These are phyloP conservation scores for Latrodectus geometricus DNA, from an alignment of 1,140 invertebrate species.

Conservation along the genomic window DNA sequence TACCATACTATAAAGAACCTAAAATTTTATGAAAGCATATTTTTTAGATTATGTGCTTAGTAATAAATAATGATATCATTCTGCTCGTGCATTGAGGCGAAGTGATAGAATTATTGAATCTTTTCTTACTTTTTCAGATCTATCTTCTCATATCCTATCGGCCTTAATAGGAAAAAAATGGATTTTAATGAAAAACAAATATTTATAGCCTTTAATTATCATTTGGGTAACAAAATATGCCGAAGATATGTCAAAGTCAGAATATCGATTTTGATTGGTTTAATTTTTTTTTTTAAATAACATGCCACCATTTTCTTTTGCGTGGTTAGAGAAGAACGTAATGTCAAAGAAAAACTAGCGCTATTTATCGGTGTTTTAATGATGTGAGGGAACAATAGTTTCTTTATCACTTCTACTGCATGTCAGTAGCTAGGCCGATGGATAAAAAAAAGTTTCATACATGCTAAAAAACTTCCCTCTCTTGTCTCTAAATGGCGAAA, in stretches of 20 bases:
- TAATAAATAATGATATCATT: too few species aligned
- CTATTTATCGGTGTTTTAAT: background rate
- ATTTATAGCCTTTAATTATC: background rate
- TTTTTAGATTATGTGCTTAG: too few species aligned
- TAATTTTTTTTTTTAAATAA: background rate
- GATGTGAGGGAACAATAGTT: constrained; percentile 8
- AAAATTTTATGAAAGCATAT: too few species aligned
- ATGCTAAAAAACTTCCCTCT: background rate
- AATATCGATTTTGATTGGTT: constrained; percentile 4
- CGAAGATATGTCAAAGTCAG: background rate
- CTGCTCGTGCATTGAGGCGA: too few species aligned
- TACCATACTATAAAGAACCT: too few species aligned
- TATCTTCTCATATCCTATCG: too few species aligned
- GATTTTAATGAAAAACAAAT: background rate
- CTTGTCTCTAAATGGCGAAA: background rate
- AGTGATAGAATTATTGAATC: too few species aligned
- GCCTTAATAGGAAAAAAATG: background rate
- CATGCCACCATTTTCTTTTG: background rate
- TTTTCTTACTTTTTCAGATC: too few species aligned
- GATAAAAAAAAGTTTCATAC: background rate
- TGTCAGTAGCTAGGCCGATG: background rate
- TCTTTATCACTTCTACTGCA: constrained; percentile 20
- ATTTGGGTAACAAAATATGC: background rate
- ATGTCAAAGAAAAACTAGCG: background rate
- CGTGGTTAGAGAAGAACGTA: background rate